Base-by-base conservation (phyloP, 2,888 invertebrate species). In the Strigamia transsilvanica region DNA sequence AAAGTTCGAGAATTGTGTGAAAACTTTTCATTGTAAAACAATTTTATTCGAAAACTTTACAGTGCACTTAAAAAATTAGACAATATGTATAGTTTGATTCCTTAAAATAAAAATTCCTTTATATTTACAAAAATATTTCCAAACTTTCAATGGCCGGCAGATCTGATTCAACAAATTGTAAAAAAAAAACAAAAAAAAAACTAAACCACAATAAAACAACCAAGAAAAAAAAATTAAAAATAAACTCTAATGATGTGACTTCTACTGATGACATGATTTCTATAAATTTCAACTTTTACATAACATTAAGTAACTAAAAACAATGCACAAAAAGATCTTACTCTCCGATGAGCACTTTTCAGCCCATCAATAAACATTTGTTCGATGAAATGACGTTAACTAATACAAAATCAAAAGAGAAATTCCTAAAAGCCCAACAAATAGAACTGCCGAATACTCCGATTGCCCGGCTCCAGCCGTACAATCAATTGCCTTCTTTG, bases 401-500 rank as follows among this genome's bases (percentile, higher is more conserved):
- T 46, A 46, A 3, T 15, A 2, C 12, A 4, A 46, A 46, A 13
- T 46, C 4, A 46, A 6, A 10, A 46, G 2, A 46, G 12, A 46
- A 46, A 46, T 2, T 2, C 46, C 46, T 46, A 46, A 46, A 4
- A 46, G 12, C 4, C 4, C 10, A 34, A 34, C 3, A 34, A 34
- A 7, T 34, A 34, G 34, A 7, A 34, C 34, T 5, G 34, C 34
- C 3, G 34, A 34, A 34, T 34, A 34, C 34, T 34, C 4, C 34
- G 34, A 34, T 3, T 34, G 15, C 12, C 66, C 66, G 84, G 82
- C 83, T 32, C 85, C 85, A 15, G 92, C 92, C 81, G 90, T 89
- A 85, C 94, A 94, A 86, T 94, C 94, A 0, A 93, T 93, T 83
- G 94, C 91, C 85, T 92, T 90, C 84, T 93, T 90, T 0, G 94